Base-by-base conservation (phyloP, 2,888 invertebrate species). In the Drosophila incognita region DNA sequence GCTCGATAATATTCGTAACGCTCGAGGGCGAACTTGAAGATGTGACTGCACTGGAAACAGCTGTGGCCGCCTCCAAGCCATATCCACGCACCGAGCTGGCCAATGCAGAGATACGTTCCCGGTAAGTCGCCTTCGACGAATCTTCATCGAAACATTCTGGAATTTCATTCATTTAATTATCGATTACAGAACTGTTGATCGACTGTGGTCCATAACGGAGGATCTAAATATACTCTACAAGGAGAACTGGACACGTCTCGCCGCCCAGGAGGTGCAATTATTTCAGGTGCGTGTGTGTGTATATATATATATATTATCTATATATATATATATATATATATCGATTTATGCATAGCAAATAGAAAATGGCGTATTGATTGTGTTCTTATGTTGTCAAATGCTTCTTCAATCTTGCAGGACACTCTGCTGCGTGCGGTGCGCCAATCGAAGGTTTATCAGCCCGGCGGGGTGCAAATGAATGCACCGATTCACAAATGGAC, bases 1-100 rank as follows among this genome's bases (percentile, higher is more conserved):
- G 99, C 18, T 98, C 98, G 31, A 96, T 98, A 90, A 95, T 98
- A 69, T 99, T 99, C 93, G 96, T 97, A 93, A 96, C 96, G 18
- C 94, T 97, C 65, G 97, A 97, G 92, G 97, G 97, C 62, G 94
- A 94, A 68, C 90, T 94, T 57, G 94, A 94, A 75, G 92, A 93
- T n/a, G 88, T 80, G 27, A 91, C 93, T 65, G 90, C 92, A 21
- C 92, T 94, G 73, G 95, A 95, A 83, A 95, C 95, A 2, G 94
- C 95, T 8, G 95, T 95, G 52, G 95, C 95, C 8, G 95, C 95
- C 10, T 95, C 95, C 2, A 95, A 95, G 89, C 94, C 95, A 49
- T 94, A 95, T 87, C 94, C 95, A 8, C 94, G 95, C 90, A 95
- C 93, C 72, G 95, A 94, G 80, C 84, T 90, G 64, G 93, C 93